Evolutionary conservation across 2,797 vertebrate genomes (phyloP), one percentile per base, ranked within the genome.

Genomic region (Ctenosaura bakeri): DNA sequence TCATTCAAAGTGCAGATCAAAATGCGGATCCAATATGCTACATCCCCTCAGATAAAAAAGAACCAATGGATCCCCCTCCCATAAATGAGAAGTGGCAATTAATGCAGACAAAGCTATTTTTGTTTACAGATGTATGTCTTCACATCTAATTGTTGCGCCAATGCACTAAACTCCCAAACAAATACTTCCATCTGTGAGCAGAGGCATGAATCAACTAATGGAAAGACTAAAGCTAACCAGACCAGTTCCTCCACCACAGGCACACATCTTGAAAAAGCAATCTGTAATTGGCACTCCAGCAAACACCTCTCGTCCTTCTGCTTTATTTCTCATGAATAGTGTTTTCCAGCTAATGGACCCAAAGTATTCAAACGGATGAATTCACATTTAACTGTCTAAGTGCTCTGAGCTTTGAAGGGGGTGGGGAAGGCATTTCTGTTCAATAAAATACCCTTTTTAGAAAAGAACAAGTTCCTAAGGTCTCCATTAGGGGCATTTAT

Each of bases 261-360:
- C 90, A 59, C n/a, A 82, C n/a, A 88, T 87, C 90, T 88, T 90
- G 78, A 79, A 88, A 88, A 89, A 42, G 76, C 29, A 69, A 50
- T 81, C 16, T 93, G 93, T 89, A 71, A 88, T 73, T 91, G 56
- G 85, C 66, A 91, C 14, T 83, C 77, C 89, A 84, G 64, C 50
- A 85, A 90, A 38, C 88, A 91, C 54, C 22, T 76, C 81, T 80
- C 86, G 87, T 82, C 86, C 91, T 74, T 89, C 12, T 83, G 91
- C 82, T 92, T 46, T 69, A 82, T 5, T 26, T 50, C 1, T 90
- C 87, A 91, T 20, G 32, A 77, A 22, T 4, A 77, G 42, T 0
- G 5, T 81, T 74, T 92, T 92, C 84, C 54, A 93, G 6, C 50
- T 90, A 92, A 92, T 5, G 38, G n/a, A 8, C 80, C 26, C 62